phyloP scores from a whole-genome alignment of 2,797 vertebrate genomes.

The Bradypodion pumilum region DNA sequence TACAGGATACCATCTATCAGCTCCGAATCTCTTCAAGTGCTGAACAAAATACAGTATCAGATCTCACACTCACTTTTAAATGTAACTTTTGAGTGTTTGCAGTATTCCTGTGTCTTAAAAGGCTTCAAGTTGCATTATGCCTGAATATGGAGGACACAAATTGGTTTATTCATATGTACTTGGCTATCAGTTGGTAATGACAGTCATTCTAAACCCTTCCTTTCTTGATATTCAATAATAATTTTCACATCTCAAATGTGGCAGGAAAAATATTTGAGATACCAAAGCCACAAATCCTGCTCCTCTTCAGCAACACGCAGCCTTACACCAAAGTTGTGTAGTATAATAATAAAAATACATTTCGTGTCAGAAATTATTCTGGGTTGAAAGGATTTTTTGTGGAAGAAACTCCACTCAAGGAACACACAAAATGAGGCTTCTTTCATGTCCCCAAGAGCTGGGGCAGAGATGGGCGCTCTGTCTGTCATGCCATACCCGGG shows the following conservation, averaged over 20 bases:
- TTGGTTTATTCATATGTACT: conserved; percentile 35
- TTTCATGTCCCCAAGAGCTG: too few relatives aligned
- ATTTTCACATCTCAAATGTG: conserved; percentile 36
- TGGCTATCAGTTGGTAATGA: conserved; percentile 12
- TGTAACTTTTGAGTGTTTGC: conserved; percentile 23
- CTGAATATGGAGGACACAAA: conserved; percentile 39
- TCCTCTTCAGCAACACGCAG: not conserved
- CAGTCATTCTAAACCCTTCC: conserved; percentile 8
- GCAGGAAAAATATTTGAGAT: conserved; percentile 31
- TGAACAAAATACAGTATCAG: not conserved
- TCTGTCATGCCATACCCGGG: too few relatives aligned
- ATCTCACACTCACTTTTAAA: not conserved
- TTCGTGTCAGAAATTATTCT: too few relatives aligned
- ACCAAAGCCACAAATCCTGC: not conserved
- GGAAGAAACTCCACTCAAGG: too few relatives aligned
- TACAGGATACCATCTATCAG: not conserved
- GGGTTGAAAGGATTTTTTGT: too few relatives aligned
- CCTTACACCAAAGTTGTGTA: not conserved
- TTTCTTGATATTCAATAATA: conserved; percentile 25
- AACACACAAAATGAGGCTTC: too few relatives aligned
- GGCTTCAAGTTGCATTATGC: conserved; percentile 9
- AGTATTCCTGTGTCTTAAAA: conserved; percentile 29
- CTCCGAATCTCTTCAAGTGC: conserved; percentile 17
- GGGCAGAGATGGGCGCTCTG: too few relatives aligned
- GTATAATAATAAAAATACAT: too few relatives aligned